These are phyloP conservation scores for Drosophila watanabei DNA, from an alignment of 1,140 invertebrate species.

Conservation along the genomic window DNA sequence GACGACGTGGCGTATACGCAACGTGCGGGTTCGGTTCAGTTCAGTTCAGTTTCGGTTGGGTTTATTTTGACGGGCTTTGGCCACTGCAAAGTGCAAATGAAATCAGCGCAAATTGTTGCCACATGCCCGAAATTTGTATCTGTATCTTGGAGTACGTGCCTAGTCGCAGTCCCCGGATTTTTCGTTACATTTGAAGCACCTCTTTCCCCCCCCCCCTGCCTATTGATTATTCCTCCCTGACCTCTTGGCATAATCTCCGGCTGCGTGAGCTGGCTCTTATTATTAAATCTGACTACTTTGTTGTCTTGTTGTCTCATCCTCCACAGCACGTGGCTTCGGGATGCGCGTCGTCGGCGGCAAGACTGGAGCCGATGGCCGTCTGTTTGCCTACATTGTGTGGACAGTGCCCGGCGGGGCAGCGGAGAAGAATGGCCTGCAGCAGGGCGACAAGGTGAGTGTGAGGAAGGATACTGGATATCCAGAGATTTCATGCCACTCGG, in stretches of 20 bases:
- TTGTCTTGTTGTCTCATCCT: conserved; percentile 49
- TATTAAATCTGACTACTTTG: conserved; percentile 55
- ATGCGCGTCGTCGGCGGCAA: conserved; percentile 97
- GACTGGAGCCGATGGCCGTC: conserved; percentile 91
- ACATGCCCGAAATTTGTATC: conserved; percentile 66
- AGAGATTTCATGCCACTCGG: not conserved
- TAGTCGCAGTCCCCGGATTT: conserved; percentile 47
- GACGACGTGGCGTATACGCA: conserved; percentile 63
- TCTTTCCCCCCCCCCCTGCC: not conserved
- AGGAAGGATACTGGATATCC: not conserved
- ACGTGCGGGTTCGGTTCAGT: conserved; percentile 15
- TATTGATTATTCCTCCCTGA: conserved; percentile 67
- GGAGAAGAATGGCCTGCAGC: conserved; percentile 93
- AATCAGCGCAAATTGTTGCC: conserved; percentile 80
- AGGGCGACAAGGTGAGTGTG: conserved; percentile 93
- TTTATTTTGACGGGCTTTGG: conserved; percentile 24
- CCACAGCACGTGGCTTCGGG: conserved; percentile 94
- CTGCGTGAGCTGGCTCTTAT: conserved; percentile 53
- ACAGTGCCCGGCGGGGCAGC: conserved; percentile 95
- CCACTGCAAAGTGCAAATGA: conserved; percentile 78
- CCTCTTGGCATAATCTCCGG: conserved; percentile 49
- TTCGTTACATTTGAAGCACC: conserved; percentile 37
- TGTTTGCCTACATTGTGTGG: conserved; percentile 96
- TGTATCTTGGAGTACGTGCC: conserved; percentile 58
- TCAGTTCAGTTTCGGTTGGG: conserved; percentile 12